Evolutionary conservation across 2,797 vertebrate genomes (phyloP).

Genomic region (Schizopygopsis pylzovi): DNA sequence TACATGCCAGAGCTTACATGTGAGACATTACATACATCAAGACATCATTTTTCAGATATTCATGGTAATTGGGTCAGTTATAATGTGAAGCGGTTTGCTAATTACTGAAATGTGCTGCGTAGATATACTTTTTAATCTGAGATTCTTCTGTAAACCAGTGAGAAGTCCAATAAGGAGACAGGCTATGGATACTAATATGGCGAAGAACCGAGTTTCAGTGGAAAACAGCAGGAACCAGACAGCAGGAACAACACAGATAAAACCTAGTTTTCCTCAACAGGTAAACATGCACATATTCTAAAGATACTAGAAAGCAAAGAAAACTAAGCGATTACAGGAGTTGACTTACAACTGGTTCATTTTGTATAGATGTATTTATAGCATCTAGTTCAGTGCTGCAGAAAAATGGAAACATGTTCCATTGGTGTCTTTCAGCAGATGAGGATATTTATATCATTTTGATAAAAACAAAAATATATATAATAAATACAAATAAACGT

Average conservation of each 20-base stretch:
- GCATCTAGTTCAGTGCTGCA: background rate
- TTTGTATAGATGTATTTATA: background rate
- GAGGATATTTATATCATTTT: background rate
- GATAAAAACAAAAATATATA: background rate
- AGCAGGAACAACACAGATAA: constrained; percentile 67
- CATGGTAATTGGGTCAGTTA: background rate
- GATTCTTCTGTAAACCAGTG: constrained; percentile 53
- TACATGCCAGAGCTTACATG: background rate
- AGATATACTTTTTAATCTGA: background rate
- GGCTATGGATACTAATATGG: constrained; percentile 66
- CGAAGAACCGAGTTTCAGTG: constrained; percentile 69
- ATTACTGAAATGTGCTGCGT: background rate
- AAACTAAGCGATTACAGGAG: background rate
- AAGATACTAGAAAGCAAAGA: constrained; percentile 38
- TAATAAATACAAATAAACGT: background rate
- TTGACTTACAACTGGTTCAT: background rate
- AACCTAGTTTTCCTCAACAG: constrained; percentile 64
- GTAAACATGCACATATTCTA: constrained; percentile 68
- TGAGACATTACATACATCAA: background rate
- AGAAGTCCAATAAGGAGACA: constrained; percentile 65
- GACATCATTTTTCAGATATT: background rate
- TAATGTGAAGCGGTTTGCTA: background rate
- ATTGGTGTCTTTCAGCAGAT: background rate
- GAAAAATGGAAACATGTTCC: background rate
- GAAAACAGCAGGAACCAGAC: constrained; percentile 73